Evolutionary conservation across 2,888 invertebrate species (phyloP).

Genomic region (Habroteleia sp.): DNA sequence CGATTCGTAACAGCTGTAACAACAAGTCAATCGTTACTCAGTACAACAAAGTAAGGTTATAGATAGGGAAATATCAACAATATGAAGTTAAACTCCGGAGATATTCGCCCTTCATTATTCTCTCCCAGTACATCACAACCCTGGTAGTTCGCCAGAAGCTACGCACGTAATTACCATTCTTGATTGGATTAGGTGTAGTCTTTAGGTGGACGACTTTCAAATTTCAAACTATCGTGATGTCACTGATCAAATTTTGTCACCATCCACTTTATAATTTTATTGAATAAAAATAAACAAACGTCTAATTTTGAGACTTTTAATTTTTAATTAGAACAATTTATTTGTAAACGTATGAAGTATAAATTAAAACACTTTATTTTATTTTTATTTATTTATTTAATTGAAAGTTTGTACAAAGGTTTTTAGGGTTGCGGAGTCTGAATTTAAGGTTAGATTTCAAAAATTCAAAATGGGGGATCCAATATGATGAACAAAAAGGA

Average conservation of each 20-base stretch:
- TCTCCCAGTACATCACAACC: slow-evolving; percentile 42
- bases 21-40: slow-evolving; percentile 51
- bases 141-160: slow-evolving; percentile 72
- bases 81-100: slow-evolving; percentile 56
- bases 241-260: slow-evolving; percentile 70
- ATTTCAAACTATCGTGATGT: slow-evolving; percentile 72
- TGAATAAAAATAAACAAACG: slow-evolving; percentile 50
- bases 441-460: too few species aligned
- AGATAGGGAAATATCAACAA: slow-evolving; percentile 54
- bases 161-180: slow-evolving; percentile 78
- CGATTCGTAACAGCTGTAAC: slow-evolving; percentile 44
- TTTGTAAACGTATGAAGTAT: too few species aligned
- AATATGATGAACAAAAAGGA: too few species aligned
- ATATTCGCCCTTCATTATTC: slow-evolving; percentile 66
- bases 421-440: too few species aligned
- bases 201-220: too few species aligned
- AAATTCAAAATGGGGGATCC: too few species aligned
- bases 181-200: slow-evolving; percentile 78
- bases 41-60: slow-evolving; percentile 34
- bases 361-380: too few species aligned
- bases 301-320: slow-evolving; percentile 27
- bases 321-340: too few species aligned
- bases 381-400: neutral
- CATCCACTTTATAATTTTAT: slow-evolving; percentile 20
- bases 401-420: too few species aligned